phyloP scores from a whole-genome alignment of 2,113 vertebrate species.

The Rhabdomys dilectus region DNA sequence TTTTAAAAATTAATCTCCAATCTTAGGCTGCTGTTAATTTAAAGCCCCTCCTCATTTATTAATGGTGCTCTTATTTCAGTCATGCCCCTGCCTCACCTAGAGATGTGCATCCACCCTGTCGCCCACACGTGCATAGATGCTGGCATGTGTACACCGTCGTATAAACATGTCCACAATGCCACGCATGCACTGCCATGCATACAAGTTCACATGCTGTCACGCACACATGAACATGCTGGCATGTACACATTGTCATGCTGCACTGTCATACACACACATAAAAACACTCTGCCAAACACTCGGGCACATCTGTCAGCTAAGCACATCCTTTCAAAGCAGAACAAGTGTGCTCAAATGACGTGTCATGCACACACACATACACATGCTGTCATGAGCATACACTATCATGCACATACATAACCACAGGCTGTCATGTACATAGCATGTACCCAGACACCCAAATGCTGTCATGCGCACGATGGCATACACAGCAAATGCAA shows the following conservation, averaged over 20 bases:
- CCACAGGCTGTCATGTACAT: too few species aligned
- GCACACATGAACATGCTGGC: background rate
- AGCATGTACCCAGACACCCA: background rate
- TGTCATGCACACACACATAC: too few species aligned
- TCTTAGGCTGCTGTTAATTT: constrained; percentile 47
- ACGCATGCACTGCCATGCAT: background rate
- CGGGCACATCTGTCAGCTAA: background rate
- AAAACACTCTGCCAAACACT: background rate
- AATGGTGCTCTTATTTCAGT: background rate
- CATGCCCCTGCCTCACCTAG: background rate
- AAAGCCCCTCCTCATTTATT: constrained; percentile 48
- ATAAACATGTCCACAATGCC: background rate
- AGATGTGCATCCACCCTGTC: background rate
- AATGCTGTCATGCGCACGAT: background rate
- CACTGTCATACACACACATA: background rate
- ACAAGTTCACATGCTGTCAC: background rate
- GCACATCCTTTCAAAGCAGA: background rate
- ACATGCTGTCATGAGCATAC: background rate
- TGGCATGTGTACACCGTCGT: background rate
- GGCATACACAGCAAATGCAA: background rate
- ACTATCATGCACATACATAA: fast-evolving
- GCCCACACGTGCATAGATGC: background rate
- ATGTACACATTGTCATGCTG: background rate
- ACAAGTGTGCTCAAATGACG: too few species aligned
- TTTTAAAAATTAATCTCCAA: constrained; percentile 63